Percentiles rank a stretch among this genome's conserved stretches.
These are phyloP conservation scores for Amazonetta brasiliensis DNA, from an alignment of 2,797 vertebrate species.

Conservation along the genomic window DNA sequence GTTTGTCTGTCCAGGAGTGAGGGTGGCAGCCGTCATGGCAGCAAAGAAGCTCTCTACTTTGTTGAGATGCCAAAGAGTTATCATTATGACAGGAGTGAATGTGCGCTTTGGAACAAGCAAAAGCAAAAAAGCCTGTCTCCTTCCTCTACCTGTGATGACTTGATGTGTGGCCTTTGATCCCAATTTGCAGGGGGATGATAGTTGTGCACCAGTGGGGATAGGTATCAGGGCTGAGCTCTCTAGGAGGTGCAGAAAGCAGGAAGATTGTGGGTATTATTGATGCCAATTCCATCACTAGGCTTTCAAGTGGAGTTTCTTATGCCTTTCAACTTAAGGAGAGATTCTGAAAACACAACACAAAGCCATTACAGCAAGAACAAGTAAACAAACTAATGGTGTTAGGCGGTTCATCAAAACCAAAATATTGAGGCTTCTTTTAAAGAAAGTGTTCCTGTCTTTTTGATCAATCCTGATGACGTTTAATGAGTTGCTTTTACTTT, in stretches of 20 bases:
- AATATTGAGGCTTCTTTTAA: neutral
- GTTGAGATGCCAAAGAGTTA: neutral
- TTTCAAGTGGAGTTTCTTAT: conserved; percentile 40
- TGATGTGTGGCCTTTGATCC: neutral
- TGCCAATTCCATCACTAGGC: neutral
- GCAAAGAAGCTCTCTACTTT: neutral
- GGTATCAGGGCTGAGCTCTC: neutral
- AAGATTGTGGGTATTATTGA: conserved; percentile 30
- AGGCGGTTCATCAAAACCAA: neutral
- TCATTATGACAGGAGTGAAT: neutral
- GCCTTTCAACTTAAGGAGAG: conserved; percentile 6
- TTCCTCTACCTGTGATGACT: neutral
- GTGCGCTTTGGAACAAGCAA: too few species aligned
- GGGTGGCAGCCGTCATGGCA: neutral
- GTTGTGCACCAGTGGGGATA: neutral
- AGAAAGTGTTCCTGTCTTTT: neutral
- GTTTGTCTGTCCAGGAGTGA: neutral
- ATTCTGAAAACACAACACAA: conserved; percentile 18
- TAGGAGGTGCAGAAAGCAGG: conserved; percentile 26
- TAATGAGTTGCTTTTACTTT: neutral
- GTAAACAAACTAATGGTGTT: conserved; percentile 18
- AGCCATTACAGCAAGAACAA: conserved; percentile 35
- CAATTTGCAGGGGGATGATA: neutral
- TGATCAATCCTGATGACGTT: neutral
- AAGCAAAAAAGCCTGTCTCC: neutral